Evolutionary conservation across 1,140 invertebrate species (phyloP).

Genomic region (Melipona quadrifasciata): DNA sequence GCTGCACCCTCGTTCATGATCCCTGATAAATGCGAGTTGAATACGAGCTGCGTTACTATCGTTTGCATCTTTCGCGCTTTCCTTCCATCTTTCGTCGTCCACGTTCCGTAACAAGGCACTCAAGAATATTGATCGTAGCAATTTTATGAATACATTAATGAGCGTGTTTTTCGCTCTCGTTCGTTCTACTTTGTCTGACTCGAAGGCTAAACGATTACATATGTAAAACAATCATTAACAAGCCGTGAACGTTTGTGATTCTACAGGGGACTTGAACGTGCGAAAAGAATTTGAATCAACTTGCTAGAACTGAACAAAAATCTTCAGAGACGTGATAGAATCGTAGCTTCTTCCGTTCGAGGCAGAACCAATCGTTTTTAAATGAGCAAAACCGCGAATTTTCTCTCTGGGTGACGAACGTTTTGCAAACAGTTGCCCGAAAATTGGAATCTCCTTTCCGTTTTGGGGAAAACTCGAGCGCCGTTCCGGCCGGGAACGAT

Average conservation of each 20-base stretch:
- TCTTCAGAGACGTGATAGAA: too few relatives aligned
- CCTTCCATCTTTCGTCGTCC: neutral
- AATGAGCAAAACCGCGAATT: neutral
- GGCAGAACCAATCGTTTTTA: too few relatives aligned
- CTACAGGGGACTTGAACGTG: too few relatives aligned
- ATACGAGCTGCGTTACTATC: neutral
- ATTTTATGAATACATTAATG: neutral
- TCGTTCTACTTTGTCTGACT: too few relatives aligned
- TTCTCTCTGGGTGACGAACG: neutral
- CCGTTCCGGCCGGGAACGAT: neutral
- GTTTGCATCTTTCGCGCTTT: neutral
- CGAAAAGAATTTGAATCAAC: too few relatives aligned
- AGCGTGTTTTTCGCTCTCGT: neutral
- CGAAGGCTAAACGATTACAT: too few relatives aligned
- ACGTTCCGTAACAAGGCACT: neutral
- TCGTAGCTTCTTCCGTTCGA: too few relatives aligned
- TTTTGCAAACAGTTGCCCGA: neutral
- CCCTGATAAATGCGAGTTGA: neutral
- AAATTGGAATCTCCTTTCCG: neutral
- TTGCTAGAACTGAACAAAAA: too few relatives aligned
- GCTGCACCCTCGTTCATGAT: conserved; percentile 1
- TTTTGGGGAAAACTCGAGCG: neutral
- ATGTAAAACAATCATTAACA: too few relatives aligned
- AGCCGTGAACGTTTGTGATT: too few relatives aligned
- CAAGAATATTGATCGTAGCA: neutral